Percentiles rank a stretch among this genome's conserved stretches.
These are phyloP conservation scores for Eptesicus fuscus DNA, from an alignment of 2,113 vertebrate species.

Conservation along the genomic window DNA sequence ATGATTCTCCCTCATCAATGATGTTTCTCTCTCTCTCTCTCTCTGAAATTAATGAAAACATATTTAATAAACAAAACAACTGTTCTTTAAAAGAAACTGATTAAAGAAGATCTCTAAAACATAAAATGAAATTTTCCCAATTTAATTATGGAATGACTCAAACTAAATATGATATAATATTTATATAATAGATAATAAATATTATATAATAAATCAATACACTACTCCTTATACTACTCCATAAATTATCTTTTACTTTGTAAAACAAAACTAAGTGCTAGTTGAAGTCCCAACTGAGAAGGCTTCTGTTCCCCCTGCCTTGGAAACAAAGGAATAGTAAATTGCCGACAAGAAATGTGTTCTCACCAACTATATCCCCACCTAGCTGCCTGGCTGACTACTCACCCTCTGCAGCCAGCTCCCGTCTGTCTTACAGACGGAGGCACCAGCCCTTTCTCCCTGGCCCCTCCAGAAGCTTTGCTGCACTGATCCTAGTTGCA, in stretches of 20 bases:
- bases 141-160: slow-evolving; percentile 1
- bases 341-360: neutral
- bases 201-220: neutral
- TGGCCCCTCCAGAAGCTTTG: neutral
- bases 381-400: neutral
- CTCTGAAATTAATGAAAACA: no score
- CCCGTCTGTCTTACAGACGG: neutral
- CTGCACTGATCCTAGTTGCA: neutral
- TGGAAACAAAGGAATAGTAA: neutral
- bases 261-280: neutral
- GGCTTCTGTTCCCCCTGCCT: neutral
- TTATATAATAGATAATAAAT: neutral
- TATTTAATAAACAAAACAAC: no score
- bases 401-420: neutral
- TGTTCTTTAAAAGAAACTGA: neutral
- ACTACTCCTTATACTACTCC: neutral
- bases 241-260: neutral
- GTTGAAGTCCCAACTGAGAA: neutral
- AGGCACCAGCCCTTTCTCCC: neutral
- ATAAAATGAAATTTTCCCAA: neutral
- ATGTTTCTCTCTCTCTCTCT: no score
- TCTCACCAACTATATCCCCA: neutral
- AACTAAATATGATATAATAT: neutral
- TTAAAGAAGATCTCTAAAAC: neutral
- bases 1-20: no score